phyloP scores from a whole-genome alignment of 2,888 invertebrate genomes.

The Ornithoptera priamus region DNA sequence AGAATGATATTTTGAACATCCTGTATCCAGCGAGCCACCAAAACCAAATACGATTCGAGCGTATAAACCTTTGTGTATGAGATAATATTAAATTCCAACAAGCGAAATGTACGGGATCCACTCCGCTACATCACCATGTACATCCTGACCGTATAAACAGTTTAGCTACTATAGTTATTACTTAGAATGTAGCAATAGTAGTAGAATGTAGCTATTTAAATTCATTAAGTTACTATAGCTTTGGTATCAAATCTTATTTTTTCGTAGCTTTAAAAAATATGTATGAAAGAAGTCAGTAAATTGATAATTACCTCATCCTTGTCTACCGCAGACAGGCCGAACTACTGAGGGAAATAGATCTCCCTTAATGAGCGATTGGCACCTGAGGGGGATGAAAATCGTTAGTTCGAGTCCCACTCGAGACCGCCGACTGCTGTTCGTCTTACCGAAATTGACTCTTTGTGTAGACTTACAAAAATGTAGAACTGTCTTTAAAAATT shows the following conservation, averaged over 20 bases:
- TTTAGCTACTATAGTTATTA: too few relatives aligned
- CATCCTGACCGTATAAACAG: too few relatives aligned
- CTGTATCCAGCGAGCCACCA: conserved; percentile 48
- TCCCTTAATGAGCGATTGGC: conserved; percentile 54
- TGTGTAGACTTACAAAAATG: conserved; percentile 35
- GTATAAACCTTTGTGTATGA: conserved; percentile 46
- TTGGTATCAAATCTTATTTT: too few relatives aligned
- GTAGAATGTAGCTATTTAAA: too few relatives aligned
- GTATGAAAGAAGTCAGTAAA: neutral
- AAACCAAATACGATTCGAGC: conserved; percentile 43
- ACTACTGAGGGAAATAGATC: conserved; percentile 36
- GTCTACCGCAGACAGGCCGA: conserved; percentile 25
- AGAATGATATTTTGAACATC: conserved; percentile 37
- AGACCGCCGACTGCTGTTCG: conserved; percentile 54
- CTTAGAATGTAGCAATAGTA: too few relatives aligned
- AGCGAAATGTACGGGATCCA: conserved; percentile 37
- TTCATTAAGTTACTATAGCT: too few relatives aligned
- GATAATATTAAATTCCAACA: conserved; percentile 52
- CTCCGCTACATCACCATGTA: neutral
- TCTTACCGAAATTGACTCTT: conserved; percentile 62
- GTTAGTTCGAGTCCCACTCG: conserved; percentile 59
- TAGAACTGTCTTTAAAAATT: neutral
- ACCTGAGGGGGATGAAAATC: conserved; percentile 62
- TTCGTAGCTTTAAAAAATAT: too few relatives aligned
- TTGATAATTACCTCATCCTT: neutral